These are phyloP conservation scores for Antheraea mylitta DNA, from an alignment of 1,140 invertebrate species.

Conservation along the genomic window DNA sequence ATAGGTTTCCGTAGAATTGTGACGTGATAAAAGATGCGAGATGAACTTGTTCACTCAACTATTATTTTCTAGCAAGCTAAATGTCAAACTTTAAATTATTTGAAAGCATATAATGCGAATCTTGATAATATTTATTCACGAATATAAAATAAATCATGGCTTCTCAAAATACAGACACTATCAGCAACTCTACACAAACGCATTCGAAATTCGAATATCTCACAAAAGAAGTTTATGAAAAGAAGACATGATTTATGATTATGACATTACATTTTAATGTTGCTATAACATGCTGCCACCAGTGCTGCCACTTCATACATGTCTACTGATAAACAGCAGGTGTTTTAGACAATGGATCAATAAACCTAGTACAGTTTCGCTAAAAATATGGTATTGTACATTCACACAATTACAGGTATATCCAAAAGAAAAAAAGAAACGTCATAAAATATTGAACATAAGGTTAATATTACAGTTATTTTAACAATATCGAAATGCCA, in stretches of 20 bases:
- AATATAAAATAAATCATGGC: background rate
- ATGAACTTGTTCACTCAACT: constrained; percentile 15
- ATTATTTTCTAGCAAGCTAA: constrained; percentile 2
- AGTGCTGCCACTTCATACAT: background rate
- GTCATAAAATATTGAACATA: no score
- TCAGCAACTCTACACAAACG: background rate
- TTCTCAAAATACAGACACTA: background rate
- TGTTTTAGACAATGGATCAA: no score
- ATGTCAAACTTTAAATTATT: background rate
- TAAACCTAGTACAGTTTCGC: no score
- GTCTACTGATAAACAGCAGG: no score
- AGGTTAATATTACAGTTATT: no score
- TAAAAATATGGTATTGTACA: no score
- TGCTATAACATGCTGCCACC: background rate
- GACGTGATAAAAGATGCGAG: constrained; percentile 28
- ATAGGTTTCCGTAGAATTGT: constrained; percentile 31
- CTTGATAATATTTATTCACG: background rate
- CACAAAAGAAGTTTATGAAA: constrained; percentile 3
- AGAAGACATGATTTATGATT: constrained; percentile 3
- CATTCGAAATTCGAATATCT: background rate
- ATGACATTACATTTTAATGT: background rate
- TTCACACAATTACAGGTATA: no score
- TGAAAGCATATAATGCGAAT: background rate
- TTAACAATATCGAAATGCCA: no score
- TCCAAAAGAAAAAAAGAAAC: no score